Base-by-base conservation (phyloP, 2,797 vertebrate genomes). In the Epinephelus coioides region DNA sequence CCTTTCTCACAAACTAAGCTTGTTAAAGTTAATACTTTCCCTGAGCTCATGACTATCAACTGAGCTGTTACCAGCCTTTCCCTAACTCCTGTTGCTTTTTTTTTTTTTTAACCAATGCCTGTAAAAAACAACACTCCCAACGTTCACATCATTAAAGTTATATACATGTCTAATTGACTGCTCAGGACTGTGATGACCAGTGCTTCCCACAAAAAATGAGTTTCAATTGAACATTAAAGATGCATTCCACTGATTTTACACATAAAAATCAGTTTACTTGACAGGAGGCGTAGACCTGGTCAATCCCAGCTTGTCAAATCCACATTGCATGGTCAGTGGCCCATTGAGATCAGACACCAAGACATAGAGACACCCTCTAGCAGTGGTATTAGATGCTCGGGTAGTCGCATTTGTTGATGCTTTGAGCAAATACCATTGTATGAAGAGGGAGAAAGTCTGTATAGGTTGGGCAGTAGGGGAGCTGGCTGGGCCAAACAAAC, bases 1-100 rank as follows among this genome's bases (percentile, higher is more conserved):
- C 55, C 25, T 56, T 76, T 76, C 53, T 51, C 79, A 65, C 56
- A 73, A 70, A 81, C 69, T 25, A 70, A 83, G 69, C 78, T 79
- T 61, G 74, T 80, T 86, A 76, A 63, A 82, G 66, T 77, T 80
- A 70, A 76, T 34, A 17, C 7, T 25, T 53, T 72, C 38, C 21
- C 44, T n/a, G 46, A 78, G 65, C 17, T 55, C 11, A 1, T 67
- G 27, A 43, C 30, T 23, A 47, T 63, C 46, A 25, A 18, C 53
- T 34, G 56, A 76, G 46, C 43, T 51, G 47, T 63, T 71, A 51
- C 38, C 56, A 62, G 50, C 15, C 50, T 70, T 11, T 55, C 15
- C n/a, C 19, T 2, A 23, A 27, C 30, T 15, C 18, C 6, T 65
- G 8, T 72, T 44, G n/a, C n/a, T n/a, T 21, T 21, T 21, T 21